These are phyloP conservation scores for Drosophila nigricruria DNA, from an alignment of 2,888 invertebrate genomes.

Conservation along the genomic window DNA sequence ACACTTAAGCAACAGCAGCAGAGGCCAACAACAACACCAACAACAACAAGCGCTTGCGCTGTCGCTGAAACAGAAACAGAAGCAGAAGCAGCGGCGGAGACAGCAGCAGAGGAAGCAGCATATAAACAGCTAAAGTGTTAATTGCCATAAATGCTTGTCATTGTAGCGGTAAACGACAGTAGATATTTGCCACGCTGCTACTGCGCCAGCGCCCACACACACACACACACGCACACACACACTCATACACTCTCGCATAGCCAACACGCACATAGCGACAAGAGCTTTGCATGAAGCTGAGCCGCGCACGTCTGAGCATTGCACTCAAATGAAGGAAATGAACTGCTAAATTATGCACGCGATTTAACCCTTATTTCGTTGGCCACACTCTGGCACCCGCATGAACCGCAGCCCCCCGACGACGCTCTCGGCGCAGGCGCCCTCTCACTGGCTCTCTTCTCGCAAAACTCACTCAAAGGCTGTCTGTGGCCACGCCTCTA, in stretches of 20 bases:
- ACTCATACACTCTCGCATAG: no score
- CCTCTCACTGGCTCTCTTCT: constrained; percentile 33
- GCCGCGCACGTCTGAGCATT: constrained; percentile 64
- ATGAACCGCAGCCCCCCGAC: neutral
- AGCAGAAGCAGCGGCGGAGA: constrained; percentile 10
- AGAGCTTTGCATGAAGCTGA: constrained; percentile 30
- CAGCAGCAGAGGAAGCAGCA: constrained; percentile 57
- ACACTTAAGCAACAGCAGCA: constrained; percentile 73
- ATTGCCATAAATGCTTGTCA: constrained; percentile 86
- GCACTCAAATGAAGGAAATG: constrained; percentile 82
- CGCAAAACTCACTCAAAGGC: constrained; percentile 51
- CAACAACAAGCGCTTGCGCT: constrained; percentile 44
- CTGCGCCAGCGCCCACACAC: constrained; percentile 70
- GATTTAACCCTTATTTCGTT: constrained; percentile 80
- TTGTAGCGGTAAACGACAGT: constrained; percentile 85
- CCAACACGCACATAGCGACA: constrained; percentile 14
- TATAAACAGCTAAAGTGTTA: constrained; percentile 86
- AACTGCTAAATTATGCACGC: constrained; percentile 83
- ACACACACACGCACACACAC: constrained; percentile 16
- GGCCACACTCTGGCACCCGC: constrained; percentile 49
- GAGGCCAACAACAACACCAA: constrained; percentile 24
- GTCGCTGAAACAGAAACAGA: constrained; percentile 26
- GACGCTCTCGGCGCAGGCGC: constrained; percentile 18
- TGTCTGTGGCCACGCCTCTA: constrained; percentile 57
- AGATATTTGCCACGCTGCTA: constrained; percentile 84